Conservation (phyloP, 2,888 invertebrate genomes). For the Parnassius smintheus region DNA sequence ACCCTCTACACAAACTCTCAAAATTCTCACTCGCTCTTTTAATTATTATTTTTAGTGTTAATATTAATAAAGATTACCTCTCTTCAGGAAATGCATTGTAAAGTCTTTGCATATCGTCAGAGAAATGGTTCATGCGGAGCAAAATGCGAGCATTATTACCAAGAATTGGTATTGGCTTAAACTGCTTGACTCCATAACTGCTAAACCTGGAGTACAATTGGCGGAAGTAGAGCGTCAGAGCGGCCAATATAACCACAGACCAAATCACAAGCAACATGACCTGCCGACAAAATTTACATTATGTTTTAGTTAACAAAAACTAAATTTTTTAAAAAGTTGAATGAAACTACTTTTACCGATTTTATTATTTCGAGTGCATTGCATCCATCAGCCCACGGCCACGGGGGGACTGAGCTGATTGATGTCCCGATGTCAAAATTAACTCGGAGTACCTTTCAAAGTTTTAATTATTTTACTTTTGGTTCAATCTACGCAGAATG, state of each 20-base stretch:
- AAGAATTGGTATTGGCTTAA: constrained; percentile 38
- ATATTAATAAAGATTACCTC: constrained; percentile 38
- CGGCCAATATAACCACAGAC: constrained; percentile 8
- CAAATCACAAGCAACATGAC: background rate
- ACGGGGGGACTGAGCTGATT: too few species aligned
- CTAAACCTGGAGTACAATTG: constrained; percentile 42
- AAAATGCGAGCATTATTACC: constrained; percentile 37
- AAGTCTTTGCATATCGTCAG: constrained; percentile 32
- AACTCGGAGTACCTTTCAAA: too few species aligned
- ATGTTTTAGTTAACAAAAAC: background rate
- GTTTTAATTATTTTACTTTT: too few species aligned
- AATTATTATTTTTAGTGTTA: background rate
- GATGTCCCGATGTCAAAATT: too few species aligned
- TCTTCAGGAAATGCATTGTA: constrained; percentile 43
- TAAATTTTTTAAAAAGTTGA: too few species aligned
- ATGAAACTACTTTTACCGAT: too few species aligned
- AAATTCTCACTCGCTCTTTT: too few species aligned
- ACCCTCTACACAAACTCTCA: too few species aligned
- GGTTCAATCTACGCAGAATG: too few species aligned
- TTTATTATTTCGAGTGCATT: too few species aligned
- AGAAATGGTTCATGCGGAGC: constrained; percentile 37
- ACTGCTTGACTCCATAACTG: constrained; percentile 41
- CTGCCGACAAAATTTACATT: background rate
- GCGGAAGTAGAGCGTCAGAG: constrained; percentile 40
- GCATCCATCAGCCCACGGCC: too few species aligned